Base-by-base conservation (phyloP, 2,113 vertebrate species). In the Odobenus rosmarus region DNA sequence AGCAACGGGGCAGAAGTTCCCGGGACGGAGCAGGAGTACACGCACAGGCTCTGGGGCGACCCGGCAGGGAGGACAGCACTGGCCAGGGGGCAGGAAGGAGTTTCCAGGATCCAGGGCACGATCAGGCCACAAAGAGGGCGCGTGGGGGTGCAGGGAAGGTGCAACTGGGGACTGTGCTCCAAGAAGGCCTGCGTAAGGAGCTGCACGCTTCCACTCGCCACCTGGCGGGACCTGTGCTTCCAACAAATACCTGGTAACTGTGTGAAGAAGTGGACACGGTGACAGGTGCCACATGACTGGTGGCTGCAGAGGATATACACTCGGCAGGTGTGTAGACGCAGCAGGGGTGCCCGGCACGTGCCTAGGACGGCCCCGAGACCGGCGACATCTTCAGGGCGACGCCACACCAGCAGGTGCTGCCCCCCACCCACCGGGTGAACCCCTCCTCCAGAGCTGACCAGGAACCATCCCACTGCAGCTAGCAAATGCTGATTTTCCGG, bases 241-340 rank as follows among this genome's bases (percentile, higher is more conserved):
- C 9, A 8, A 2, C 33, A 39, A 23, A 4, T 0, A 6, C 28
- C 26, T 4, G 23, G 64, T 1, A 1, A 23, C 0, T 1, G 13
- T 8, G 19, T 0, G 6, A 2, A 71, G 9, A 11, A 46, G 61
- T 2, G 5, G 61, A 11, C 5, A 1, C n/a, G 0, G 9, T 0
- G 19, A 24, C 28, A 10, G 6, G 23, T 3, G 80, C 28, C 42
- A 4, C 39, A 1, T 1, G 51, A 15, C 26, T 2, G 28, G 15
- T 8, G 18, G 28, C 21, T 8, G 18, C 55, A 15, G 76, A 28
- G 6, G 9, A 10, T 4, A 4, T 10, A 14, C 12, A 8, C 4
- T 7, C 0, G 12, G 76, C 51, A 28, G 49, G 31, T 1, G 31
- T 7, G 5, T 0, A 23, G 7, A n/a, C 0, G 3, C 18, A 24